These are phyloP conservation scores for Silurus aristotelis DNA, from an alignment of 2,797 vertebrate genomes.

Conservation along the genomic window DNA sequence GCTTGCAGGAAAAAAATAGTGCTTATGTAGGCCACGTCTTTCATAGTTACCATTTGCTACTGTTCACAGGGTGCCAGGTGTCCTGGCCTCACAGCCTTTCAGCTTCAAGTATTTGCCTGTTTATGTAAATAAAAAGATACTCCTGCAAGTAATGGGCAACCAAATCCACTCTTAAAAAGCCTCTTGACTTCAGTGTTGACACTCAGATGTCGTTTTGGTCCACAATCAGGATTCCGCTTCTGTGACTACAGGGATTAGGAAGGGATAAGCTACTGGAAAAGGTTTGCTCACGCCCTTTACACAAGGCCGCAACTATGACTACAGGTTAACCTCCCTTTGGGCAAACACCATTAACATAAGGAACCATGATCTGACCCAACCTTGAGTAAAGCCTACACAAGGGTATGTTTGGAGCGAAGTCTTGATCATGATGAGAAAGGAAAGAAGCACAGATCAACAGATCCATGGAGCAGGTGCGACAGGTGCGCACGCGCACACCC, in stretches of 20 bases:
- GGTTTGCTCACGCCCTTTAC: background rate
- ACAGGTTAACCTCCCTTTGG: background rate
- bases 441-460: background rate
- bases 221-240: background rate
- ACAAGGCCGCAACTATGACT: slow-evolving; percentile 1
- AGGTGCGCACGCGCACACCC: background rate
- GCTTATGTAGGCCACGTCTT: background rate
- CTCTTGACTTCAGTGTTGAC: background rate
- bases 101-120: too few relatives aligned
- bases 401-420: background rate
- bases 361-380: background rate
- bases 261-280: background rate
- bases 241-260: background rate
- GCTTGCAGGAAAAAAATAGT: too few relatives aligned
- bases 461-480: slow-evolving; percentile 14
- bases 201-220: background rate
- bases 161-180: background rate
- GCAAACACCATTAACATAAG: slow-evolving; percentile 10
- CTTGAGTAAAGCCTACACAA: background rate
- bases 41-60: background rate
- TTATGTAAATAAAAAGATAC: background rate
- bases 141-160: too few relatives aligned
- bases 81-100: too few relatives aligned
- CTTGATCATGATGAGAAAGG: background rate
- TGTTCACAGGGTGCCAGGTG: background rate